Evolutionary conservation across 2,113 vertebrate species (phyloP).

Genomic region (Seriola dumerili): DNA sequence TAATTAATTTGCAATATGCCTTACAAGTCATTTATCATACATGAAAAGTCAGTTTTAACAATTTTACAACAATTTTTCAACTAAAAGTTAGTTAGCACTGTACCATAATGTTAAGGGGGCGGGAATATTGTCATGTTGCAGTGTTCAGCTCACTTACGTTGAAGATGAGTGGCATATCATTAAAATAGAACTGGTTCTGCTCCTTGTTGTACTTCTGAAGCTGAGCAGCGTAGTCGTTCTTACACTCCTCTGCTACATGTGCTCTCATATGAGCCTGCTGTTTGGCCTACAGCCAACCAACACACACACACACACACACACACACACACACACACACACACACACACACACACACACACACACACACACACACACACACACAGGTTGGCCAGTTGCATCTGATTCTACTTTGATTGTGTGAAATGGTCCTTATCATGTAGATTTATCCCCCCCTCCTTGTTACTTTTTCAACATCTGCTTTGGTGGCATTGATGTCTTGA

Average conservation of each 20-base stretch:
- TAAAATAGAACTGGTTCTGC: conserved; percentile 91
- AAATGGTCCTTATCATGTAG: background rate
- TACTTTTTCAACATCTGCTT: conserved; percentile 94
- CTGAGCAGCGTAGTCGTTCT: conserved; percentile 91
- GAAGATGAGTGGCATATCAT: conserved; percentile 90
- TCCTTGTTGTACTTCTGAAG: conserved; percentile 92
- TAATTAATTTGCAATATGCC: background rate
- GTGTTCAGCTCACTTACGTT: conserved; percentile 82
- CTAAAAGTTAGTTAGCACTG: background rate
- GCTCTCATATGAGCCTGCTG: conserved; percentile 89
- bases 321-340: conserved; percentile 17
- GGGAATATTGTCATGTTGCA: background rate
- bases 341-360: conserved; percentile 14
- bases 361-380: background rate
- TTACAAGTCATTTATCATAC: background rate
- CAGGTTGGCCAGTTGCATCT: conserved; percentile 11
- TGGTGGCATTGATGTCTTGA: conserved; percentile 93
- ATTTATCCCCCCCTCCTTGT: background rate
- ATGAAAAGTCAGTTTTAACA: background rate
- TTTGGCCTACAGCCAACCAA: conserved; percentile 87
- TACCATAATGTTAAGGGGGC: background rate
- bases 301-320: conserved; percentile 9
- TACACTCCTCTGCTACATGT: conserved; percentile 91
- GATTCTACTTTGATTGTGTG: background rate
- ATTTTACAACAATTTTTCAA: too few species aligned